Evolutionary conservation across 2,113 vertebrate genomes (phyloP).

Genomic region (Siniperca chuatsi): DNA sequence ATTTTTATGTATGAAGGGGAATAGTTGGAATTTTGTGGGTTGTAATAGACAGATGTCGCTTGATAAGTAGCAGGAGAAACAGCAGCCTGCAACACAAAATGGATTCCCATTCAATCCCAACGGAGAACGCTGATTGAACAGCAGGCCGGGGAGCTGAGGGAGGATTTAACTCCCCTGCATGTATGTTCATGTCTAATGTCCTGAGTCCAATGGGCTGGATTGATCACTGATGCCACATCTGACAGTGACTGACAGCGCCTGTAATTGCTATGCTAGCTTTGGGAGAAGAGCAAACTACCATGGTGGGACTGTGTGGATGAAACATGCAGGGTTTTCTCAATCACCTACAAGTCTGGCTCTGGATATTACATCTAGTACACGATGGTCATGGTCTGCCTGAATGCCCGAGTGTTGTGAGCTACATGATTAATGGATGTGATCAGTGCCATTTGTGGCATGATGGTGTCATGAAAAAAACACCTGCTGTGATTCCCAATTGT

Average conservation of each 20-base stretch:
- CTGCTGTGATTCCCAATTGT: constrained; percentile 2
- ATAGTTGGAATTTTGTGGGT: not conserved
- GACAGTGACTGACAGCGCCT: constrained; percentile 75
- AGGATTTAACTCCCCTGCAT: constrained; percentile 62
- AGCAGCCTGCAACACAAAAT: constrained; percentile 52
- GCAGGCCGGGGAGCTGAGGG: constrained; percentile 51
- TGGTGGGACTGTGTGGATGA: constrained; percentile 33
- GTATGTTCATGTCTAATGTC: constrained; percentile 66
- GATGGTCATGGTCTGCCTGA: not conserved
- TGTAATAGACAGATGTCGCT: constrained; percentile 30
- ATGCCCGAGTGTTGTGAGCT: not conserved
- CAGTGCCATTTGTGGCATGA: constrained; percentile 26
- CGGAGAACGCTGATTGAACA: constrained; percentile 53
- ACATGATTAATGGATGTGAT: constrained; percentile 39
- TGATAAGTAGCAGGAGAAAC: constrained; percentile 18
- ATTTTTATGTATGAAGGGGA: not conserved
- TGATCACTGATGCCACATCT: constrained; percentile 63
- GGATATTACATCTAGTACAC: constrained; percentile 34
- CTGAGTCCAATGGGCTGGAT: constrained; percentile 66
- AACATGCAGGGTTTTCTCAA: constrained; percentile 35
- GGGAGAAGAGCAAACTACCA: constrained; percentile 58
- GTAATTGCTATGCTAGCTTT: constrained; percentile 75
- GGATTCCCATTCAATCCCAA: constrained; percentile 44
- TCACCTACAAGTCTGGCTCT: constrained; percentile 38
- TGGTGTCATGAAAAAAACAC: constrained; percentile 13